Evolutionary conservation across 2,113 vertebrate genomes (phyloP), one percentile per base, ranked within the genome.

Genomic region (Corythaeola cristata): DNA sequence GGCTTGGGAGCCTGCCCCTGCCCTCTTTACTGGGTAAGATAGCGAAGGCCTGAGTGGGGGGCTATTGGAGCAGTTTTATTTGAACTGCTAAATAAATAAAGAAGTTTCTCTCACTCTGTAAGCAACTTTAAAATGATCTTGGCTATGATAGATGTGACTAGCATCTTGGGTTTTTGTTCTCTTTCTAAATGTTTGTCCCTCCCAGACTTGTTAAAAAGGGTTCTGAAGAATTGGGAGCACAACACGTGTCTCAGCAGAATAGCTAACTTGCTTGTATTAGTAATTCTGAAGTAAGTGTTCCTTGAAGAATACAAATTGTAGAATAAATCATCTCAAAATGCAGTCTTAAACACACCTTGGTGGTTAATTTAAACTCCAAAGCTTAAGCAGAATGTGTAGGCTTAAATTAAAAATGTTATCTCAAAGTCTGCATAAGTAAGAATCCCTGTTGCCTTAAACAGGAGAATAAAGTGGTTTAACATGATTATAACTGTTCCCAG

Each of bases 31-130:
- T 50, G 32, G 7, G 26, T 52, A 11, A 32, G 20, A 8, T 4
- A 6, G 13, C 0, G 0, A 35, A 49, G 12, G 33, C 12, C 33
- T 8, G 8, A 44, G 32, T 5, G 3, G 5, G 35, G 44, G 23
- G 19, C 41, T 78, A 2, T 60, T 45, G 30, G 37, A 53, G 32
- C n/a, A 47, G 21, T 23, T 52, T 15, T 45, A 5, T 45, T 59
- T 58, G 15, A 68, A 21, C 19, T 4, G 20, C 22, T 50, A 6
- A 37, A 30, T 30, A 39, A 53, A 26, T 35, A 47, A 47, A 44
- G 30, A 60, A 17, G 20, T 19, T 52, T 32, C 14, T 30, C 13
- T 26, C 14, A 35, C 11, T 37, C n/a, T 37, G 6, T 78, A 23
- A 78, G 28, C n/a, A 60, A 7, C 20, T 56, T 64, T 27, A 27